Evolutionary conservation across 2,113 vertebrate species (phyloP), one percentile per base, ranked within the genome.

Genomic region (Nothobranchius kuhntae): DNA sequence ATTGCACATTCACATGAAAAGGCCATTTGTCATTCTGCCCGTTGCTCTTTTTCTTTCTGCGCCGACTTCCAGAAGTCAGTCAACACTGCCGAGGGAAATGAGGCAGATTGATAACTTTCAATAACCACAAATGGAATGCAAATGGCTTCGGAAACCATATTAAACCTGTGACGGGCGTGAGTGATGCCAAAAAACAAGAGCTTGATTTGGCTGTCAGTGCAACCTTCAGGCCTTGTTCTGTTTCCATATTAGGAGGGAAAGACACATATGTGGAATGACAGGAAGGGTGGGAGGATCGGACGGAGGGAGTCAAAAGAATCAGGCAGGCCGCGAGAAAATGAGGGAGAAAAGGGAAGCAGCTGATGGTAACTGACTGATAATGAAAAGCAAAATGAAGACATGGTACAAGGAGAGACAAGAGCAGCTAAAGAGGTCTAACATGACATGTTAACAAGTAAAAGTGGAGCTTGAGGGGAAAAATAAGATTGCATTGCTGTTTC

Each of bases 111-210:
- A 86, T 85, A 68, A 75, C 52, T 80, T 67, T 79, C 17, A 54
- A 68, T 68, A 42, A 80, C 47, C 62, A 71, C 78, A 89, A 84
- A 89, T 80, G 71, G 54, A 77, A 85, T 80, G 75, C 78, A 87
- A 83, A 87, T 83, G 73, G 61, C 56, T 65, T 79, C 69, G 71
- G 75, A 84, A 77, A 87, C 85, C 53, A 78, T 74, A 82, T 83
- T 82, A 77, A 77, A 66, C 56, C 54, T 42, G 48, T 80, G 82
- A 82, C 61, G 72, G 75, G 56, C 76, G 56, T 80, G 74, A 89
- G 69, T 87, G 80, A 78, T 80, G 80, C 80, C 61, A 17, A 52
- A 56, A 74, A 81, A 70, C 40, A 70, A 69, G 47, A 58, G 67
- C 70, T 67, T 64, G 75, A 80, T 80, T 82, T 4, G 52, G 61